Conservation (phyloP, 1,140 invertebrate genomes). For the Neodiprion pinetum region DNA sequence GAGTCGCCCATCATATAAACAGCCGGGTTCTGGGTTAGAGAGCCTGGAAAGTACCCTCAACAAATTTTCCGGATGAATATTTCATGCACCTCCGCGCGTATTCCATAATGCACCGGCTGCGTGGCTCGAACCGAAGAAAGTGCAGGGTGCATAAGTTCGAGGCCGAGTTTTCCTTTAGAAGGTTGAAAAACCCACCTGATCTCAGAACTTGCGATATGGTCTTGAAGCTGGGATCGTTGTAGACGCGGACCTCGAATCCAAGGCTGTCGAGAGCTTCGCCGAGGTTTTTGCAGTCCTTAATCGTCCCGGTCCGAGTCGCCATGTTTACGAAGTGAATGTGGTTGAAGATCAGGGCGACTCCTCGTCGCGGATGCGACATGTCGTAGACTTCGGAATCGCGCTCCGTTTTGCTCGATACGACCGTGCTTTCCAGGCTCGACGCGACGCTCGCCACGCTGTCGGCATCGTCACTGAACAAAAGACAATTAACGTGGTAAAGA, state of each 20-base stretch:
- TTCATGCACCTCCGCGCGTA: no score
- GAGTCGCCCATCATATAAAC: no score
- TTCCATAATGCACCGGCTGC: no score
- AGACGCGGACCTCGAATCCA: slow-evolving; percentile 67
- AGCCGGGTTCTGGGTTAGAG: no score
- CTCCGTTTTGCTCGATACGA: background rate
- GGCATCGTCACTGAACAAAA: slow-evolving; percentile 1
- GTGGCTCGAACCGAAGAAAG: no score
- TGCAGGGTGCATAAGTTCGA: no score
- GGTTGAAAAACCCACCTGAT: slow-evolving; percentile 47
- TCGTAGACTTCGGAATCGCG: slow-evolving; percentile 62
- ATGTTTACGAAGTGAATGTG: slow-evolving; percentile 65
- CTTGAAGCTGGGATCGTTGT: slow-evolving; percentile 62
- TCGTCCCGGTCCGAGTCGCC: slow-evolving; percentile 51
- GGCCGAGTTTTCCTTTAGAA: no score
- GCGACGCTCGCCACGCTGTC: background rate
- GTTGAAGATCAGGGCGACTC: slow-evolving; percentile 76
- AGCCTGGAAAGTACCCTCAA: no score
- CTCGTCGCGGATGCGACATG: slow-evolving; percentile 68
- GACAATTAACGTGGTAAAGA: slow-evolving; percentile 3
- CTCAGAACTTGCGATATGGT: slow-evolving; percentile 61
- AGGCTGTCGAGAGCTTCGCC: slow-evolving; percentile 49
- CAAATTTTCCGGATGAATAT: no score
- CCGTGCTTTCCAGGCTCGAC: background rate
- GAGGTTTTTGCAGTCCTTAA: slow-evolving; percentile 57